Conservation (phyloP, 2,888 invertebrate species). For the Oasisia sp. region DNA sequence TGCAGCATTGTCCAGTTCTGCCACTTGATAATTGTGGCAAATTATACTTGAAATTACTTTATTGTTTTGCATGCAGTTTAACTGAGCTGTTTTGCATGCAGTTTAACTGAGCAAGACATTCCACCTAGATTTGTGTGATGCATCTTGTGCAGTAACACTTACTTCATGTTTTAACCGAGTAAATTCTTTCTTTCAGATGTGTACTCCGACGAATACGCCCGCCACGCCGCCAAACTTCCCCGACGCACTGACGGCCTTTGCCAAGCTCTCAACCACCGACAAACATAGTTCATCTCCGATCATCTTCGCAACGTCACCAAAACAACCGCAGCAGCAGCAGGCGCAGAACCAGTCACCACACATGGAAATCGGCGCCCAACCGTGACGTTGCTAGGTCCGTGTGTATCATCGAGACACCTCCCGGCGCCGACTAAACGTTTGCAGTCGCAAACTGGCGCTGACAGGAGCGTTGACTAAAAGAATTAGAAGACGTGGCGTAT, state of each 20-base stretch:
- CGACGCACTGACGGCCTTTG: slow-evolving; percentile 87
- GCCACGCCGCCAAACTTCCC: slow-evolving; percentile 95
- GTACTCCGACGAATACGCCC: slow-evolving; percentile 93
- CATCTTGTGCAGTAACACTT: background rate
- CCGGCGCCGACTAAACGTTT: background rate
- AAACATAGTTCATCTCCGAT: slow-evolving; percentile 54
- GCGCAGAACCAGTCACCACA: background rate
- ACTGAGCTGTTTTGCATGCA: background rate
- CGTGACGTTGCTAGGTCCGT: background rate
- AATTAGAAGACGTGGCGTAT: background rate
- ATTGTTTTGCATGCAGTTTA: background rate
- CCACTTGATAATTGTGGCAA: background rate
- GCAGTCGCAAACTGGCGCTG: background rate
- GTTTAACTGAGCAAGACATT: background rate
- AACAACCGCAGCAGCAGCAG: slow-evolving; percentile 46
- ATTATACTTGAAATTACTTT: background rate
- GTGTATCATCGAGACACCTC: background rate
- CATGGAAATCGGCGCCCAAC: background rate
- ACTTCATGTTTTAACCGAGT: background rate
- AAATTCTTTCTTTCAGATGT: slow-evolving; percentile 71
- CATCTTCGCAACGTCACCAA: slow-evolving; percentile 55
- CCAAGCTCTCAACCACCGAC: slow-evolving; percentile 82
- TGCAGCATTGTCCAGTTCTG: background rate
- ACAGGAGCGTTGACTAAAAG: background rate
- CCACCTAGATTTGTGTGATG: background rate